Evolutionary conservation across 1,140 invertebrate species (phyloP).

Genomic region (Neodiprion pinetum): DNA sequence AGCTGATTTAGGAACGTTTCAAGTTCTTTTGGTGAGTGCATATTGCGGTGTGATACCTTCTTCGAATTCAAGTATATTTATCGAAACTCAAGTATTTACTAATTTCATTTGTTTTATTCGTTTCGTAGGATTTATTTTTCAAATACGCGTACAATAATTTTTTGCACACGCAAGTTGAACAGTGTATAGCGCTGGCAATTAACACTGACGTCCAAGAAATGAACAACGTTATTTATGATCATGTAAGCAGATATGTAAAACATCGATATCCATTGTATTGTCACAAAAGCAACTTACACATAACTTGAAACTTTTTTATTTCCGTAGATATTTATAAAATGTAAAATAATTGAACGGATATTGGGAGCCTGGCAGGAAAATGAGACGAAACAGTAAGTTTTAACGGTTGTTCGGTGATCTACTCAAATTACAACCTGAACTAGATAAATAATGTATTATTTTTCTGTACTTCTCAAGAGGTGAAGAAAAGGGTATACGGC

Average conservation of each 20-base stretch:
- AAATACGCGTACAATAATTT: conserved; percentile 89
- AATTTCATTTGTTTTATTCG: conserved; percentile 15
- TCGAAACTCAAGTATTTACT: conserved; percentile 5
- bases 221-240: conserved; percentile 61
- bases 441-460: conserved; percentile 4
- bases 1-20: conserved; percentile 65
- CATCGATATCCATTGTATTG: conserved; percentile 45
- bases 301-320: conserved; percentile 29
- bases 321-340: conserved; percentile 73
- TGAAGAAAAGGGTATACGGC: conserved; percentile 62
- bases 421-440: neutral
- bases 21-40: conserved; percentile 68
- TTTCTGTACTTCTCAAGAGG: conserved; percentile 35
- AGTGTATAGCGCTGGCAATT: conserved; percentile 74
- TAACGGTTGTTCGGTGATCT: conserved; percentile 13
- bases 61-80: neutral
- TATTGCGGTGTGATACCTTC: neutral
- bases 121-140: conserved; percentile 80
- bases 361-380: conserved; percentile 73
- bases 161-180: conserved; percentile 84
- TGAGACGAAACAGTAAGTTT: conserved; percentile 64
- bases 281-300: conserved; percentile 44
- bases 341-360: conserved; percentile 71
- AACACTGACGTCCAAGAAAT: conserved; percentile 53
- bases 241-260: conserved; percentile 57